A percentile compares a stretch with the other conserved stretches of the same genome.
phyloP scores from a whole-genome alignment of 2,888 invertebrate species.

The Melieria picta region DNA sequence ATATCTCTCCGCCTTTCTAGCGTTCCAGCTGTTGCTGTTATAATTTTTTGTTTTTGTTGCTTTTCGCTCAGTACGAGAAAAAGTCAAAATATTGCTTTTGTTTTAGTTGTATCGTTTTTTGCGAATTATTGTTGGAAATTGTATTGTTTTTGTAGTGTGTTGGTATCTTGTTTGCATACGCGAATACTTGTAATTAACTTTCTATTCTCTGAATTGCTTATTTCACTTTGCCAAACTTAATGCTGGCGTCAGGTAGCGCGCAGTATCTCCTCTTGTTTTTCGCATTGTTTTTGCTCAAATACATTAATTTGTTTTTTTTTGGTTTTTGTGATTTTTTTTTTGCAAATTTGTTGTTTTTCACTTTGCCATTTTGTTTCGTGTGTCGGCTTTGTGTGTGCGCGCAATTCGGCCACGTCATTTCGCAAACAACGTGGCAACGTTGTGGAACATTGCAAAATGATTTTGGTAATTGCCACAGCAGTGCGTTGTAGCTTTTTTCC shows the following conservation, averaged over 20 bases:
- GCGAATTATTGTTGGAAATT: slow-evolving; percentile 40
- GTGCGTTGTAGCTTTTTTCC: background rate
- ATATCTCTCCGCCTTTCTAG: too few species aligned
- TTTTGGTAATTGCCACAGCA: slow-evolving; percentile 12
- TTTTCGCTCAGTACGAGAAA: too few species aligned
- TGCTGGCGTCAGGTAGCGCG: too few species aligned
- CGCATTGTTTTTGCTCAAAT: too few species aligned
- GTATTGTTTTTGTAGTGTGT: slow-evolving; percentile 27
- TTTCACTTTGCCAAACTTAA: background rate
- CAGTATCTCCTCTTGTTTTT: background rate
- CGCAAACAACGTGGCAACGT: slow-evolving; percentile 22
- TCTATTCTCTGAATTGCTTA: slow-evolving; percentile 49
- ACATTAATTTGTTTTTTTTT: slow-evolving; percentile 1
- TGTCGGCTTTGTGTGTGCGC: slow-evolving; percentile 6
- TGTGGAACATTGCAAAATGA: slow-evolving; percentile 28
- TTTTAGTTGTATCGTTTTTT: slow-evolving; percentile 16
- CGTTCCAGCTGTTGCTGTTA: too few species aligned
- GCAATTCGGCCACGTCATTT: slow-evolving; percentile 32
- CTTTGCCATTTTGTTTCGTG: slow-evolving; percentile 21
- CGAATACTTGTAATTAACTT: slow-evolving; percentile 52
- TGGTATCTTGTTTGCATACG: slow-evolving; percentile 10
- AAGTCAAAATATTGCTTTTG: too few species aligned
- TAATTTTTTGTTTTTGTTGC: too few species aligned
- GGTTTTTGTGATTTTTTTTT: slow-evolving; percentile 23
- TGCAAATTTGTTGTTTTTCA: slow-evolving; percentile 25